phyloP scores from a whole-genome alignment of 2,113 vertebrate genomes.

The Antennarius striatus region DNA sequence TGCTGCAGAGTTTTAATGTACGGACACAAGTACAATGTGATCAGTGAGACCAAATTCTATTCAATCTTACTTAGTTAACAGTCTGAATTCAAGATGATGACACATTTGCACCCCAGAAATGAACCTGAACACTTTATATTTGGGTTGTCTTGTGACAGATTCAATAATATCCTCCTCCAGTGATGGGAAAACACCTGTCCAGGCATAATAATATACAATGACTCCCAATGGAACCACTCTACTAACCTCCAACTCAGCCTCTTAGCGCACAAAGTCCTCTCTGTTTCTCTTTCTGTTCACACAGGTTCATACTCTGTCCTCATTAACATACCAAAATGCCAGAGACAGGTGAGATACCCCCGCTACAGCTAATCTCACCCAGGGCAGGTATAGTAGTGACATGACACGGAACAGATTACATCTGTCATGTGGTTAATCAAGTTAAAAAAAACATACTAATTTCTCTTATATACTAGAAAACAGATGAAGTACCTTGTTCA shows the following conservation, averaged over 20 bases:
- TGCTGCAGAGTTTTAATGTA: no score
- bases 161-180: slow-evolving; percentile 1
- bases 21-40: background rate
- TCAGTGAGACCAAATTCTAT: background rate
- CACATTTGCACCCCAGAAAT: background rate
- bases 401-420: slow-evolving; percentile 46
- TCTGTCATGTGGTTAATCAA: slow-evolving; percentile 21
- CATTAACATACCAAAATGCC: slow-evolving; percentile 49
- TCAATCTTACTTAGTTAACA: background rate
- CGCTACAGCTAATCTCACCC: slow-evolving; percentile 34
- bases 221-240: slow-evolving; percentile 16
- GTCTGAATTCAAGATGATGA: background rate
- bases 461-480: background rate
- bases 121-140: background rate
- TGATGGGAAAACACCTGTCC: slow-evolving; percentile 17
- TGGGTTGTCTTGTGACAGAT: background rate
- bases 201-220: slow-evolving; percentile 47
- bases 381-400: slow-evolving; percentile 59
- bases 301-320: slow-evolving; percentile 30
- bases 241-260: slow-evolving; percentile 46
- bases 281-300: slow-evolving; percentile 54
- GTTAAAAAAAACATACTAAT: slow-evolving; percentile 16
- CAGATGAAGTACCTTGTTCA: background rate
- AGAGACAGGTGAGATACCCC: slow-evolving; percentile 49
- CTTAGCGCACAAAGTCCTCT: slow-evolving; percentile 51